Base-by-base conservation (phyloP, 2,888 invertebrate species). In the Strigamia transsilvanica region DNA sequence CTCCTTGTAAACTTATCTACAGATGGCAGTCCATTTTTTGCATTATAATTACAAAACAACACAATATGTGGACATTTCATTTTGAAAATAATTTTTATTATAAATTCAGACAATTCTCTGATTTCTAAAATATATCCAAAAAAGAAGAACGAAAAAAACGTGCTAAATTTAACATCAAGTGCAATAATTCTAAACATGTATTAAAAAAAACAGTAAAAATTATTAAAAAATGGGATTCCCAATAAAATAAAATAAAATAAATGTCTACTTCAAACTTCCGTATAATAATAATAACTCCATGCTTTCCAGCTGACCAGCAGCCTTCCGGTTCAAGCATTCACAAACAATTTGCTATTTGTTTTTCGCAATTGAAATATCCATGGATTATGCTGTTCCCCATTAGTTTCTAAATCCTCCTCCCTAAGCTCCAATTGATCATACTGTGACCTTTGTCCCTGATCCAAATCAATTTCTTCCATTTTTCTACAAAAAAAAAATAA, bases 341-440 rank as follows among this genome's bases (percentile, higher is more conserved):
- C 90, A 88, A 94, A 95, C 83, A 96, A 91, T 87, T 94, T 94
- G 90, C 95, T 95, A 88, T 95, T 95, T 18, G 96, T 96, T 89
- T 96, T 96, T 87, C 95, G 91, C 79, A 96, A 90, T 86, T 95
- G 94, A 41, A 95, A 94, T 86, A 95, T 91, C 96, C 96, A 96
- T 0, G 96, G 96, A 41, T 85, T 84, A 18, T 81, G 83, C 2
- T 83, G 84, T 73, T 82, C 81, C 23, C 84, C 83, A 32, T 10
- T 34, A 13, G 3, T 46, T 9, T 38, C 46, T 83, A 83, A 23
- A 38, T 84, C 83, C 32, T 81, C 83, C 13, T 83, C 77, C 12
- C 81, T 77, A 18, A 51, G 32, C 23, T 79, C 78, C 41, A 77
- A 42, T 18, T 66, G 38, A 21, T 83, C 15, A 18, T 80, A 27